Percentiles rank a stretch among this genome's conserved stretches.
These are phyloP conservation scores for Micrasema minimum DNA, from an alignment of 1,140 invertebrate species.

Conservation along the genomic window DNA sequence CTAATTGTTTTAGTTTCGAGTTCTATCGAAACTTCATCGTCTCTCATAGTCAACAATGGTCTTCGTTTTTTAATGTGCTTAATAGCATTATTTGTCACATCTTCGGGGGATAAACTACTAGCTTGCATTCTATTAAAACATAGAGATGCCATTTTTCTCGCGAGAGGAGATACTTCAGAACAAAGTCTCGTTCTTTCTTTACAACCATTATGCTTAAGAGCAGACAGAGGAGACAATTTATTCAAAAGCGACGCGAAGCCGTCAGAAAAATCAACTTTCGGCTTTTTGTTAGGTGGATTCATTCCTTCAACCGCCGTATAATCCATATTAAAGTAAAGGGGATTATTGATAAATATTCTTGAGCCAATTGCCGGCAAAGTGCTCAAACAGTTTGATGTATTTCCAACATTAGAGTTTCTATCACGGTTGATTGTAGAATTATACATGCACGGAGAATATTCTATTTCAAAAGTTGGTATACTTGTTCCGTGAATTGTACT, in stretches of 20 bases:
- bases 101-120: constrained; percentile 39
- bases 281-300: constrained; percentile 37
- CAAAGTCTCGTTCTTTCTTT: constrained; percentile 45
- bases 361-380: constrained; percentile 52
- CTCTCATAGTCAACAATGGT: constrained; percentile 23
- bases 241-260: constrained; percentile 47
- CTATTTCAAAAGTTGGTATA: constrained; percentile 50
- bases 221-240: constrained; percentile 50
- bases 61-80: constrained; percentile 26
- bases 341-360: constrained; percentile 50
- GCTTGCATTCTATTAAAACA: constrained; percentile 49
- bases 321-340: constrained; percentile 49
- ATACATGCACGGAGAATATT: constrained; percentile 49
- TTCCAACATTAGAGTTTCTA: constrained; percentile 4
- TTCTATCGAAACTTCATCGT: constrained; percentile 48
- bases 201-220: constrained; percentile 43
- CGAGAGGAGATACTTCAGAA: constrained; percentile 50
- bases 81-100: neutral
- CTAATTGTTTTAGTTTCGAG: constrained; percentile 50
- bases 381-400: constrained; percentile 38
- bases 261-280: constrained; percentile 43
- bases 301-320: constrained; percentile 21
- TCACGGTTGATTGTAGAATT: neutral
- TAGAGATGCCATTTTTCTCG: constrained; percentile 47
- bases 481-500: constrained; percentile 35